These are phyloP conservation scores for Leptinotarsa peninsularis DNA, from an alignment of 2,888 invertebrate species.

Conservation along the genomic window DNA sequence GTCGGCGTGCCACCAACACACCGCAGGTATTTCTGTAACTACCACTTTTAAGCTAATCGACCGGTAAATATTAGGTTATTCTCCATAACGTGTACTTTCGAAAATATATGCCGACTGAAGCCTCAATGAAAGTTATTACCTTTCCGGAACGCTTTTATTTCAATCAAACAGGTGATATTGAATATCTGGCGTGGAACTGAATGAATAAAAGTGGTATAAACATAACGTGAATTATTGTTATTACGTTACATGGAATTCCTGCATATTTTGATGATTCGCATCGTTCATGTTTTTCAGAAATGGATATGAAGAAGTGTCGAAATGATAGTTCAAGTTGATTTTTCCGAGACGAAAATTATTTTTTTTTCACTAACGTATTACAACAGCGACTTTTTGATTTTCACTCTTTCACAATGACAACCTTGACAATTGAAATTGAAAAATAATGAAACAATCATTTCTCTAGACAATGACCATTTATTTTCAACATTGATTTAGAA, in stretches of 20 bases:
- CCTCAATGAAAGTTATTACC: conserved; percentile 23
- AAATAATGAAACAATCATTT: too few relatives aligned
- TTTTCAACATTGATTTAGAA: too few relatives aligned
- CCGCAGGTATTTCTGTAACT: conserved; percentile 37
- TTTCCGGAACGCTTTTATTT: conserved; percentile 21
- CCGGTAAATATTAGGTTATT: conserved; percentile 30
- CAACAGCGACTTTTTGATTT: too few relatives aligned
- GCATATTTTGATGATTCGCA: background rate
- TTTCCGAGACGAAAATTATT: too few relatives aligned
- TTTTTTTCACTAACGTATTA: too few relatives aligned
- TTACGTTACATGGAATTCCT: conserved; percentile 1
- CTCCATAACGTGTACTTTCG: conserved; percentile 32
- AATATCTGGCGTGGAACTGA: background rate
- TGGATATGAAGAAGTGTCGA: background rate
- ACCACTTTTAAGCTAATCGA: conserved; percentile 32
- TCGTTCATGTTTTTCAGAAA: background rate
- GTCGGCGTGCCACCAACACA: conserved; percentile 37
- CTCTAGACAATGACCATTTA: too few relatives aligned
- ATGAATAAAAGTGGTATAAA: conserved; percentile 17
- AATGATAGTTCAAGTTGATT: background rate
- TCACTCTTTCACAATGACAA: too few relatives aligned
- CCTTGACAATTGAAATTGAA: too few relatives aligned
- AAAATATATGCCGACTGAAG: conserved; percentile 20
- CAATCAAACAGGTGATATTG: conserved; percentile 18
- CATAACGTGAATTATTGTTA: conserved; percentile 14